Conservation (phyloP, 2,888 invertebrate genomes). For the Drosophila anomelani region DNA sequence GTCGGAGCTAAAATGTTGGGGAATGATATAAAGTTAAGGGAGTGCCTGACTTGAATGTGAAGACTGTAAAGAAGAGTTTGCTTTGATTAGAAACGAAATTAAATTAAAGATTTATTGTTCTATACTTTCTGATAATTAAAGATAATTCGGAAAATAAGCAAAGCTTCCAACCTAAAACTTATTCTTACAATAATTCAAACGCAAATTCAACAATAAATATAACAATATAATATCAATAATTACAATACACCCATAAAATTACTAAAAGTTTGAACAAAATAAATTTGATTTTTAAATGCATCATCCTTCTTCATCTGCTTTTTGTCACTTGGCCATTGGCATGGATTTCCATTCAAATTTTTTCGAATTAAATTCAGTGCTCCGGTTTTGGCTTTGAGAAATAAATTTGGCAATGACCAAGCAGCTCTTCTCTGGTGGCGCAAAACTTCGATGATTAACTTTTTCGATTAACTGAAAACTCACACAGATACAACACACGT, state of each 20-base stretch:
- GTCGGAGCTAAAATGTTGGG: not conserved
- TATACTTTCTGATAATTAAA: no score
- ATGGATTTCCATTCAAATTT: slow-evolving; percentile 2
- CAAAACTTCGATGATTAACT: slow-evolving; percentile 80
- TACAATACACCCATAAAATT: not conserved
- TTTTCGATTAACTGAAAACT: slow-evolving; percentile 77
- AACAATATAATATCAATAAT: no score
- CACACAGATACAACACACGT: slow-evolving; percentile 17
- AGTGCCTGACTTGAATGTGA: not conserved
- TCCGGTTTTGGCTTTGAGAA: slow-evolving; percentile 13
- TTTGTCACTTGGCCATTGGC: not conserved
- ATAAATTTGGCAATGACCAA: slow-evolving; percentile 44
- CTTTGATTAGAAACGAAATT: not conserved
- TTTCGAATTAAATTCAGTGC: slow-evolving; percentile 7
- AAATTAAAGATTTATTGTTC: no score
- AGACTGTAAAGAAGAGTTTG: not conserved
- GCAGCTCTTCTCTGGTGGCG: slow-evolving; percentile 59
- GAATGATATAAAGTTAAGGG: not conserved
- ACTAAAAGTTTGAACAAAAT: not conserved
- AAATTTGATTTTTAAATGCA: not conserved
- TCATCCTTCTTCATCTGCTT: not conserved
- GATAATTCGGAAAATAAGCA: no score
- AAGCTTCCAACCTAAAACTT: no score
- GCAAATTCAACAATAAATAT: no score
- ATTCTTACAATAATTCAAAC: no score